phyloP scores from a whole-genome alignment of 1,140 invertebrate species.

The Zaprionus ghesquierei region DNA sequence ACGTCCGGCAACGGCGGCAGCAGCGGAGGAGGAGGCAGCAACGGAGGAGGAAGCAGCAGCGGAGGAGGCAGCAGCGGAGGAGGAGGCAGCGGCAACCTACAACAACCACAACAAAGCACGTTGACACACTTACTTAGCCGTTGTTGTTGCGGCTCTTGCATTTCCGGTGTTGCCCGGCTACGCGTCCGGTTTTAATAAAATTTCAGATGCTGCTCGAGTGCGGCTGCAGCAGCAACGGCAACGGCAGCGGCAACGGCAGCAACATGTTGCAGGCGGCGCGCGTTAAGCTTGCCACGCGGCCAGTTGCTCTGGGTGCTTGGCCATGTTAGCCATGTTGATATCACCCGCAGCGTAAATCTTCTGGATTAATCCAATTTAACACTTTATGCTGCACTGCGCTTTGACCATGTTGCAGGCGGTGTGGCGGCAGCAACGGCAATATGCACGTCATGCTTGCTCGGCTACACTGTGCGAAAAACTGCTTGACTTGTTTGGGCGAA shows the following conservation, averaged over 20 bases:
- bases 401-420: slow-evolving; percentile 58
- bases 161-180: slow-evolving; percentile 71
- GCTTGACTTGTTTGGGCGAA: background rate
- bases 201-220: slow-evolving; percentile 65
- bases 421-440: slow-evolving; percentile 35
- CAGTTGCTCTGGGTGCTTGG: slow-evolving; percentile 24
- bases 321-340: slow-evolving; percentile 74
- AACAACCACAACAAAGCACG: slow-evolving; percentile 29
- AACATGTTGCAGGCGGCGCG: slow-evolving; percentile 61
- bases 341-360: slow-evolving; percentile 82
- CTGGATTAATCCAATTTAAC: slow-evolving; percentile 82
- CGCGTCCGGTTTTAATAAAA: slow-evolving; percentile 80
- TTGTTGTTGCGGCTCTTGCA: slow-evolving; percentile 12
- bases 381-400: slow-evolving; percentile 81
- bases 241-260: slow-evolving; percentile 23
- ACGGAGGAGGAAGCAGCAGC: too few species aligned
- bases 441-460: slow-evolving; percentile 37
- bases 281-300: slow-evolving; percentile 39
- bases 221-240: slow-evolving; percentile 32
- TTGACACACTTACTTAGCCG: slow-evolving; percentile 62
- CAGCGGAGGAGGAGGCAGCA: too few species aligned
- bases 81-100: slow-evolving; percentile 10
- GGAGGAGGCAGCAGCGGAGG: too few species aligned
- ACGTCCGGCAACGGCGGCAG: slow-evolving; percentile 44
- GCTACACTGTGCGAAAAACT: slow-evolving; percentile 40